Percentiles rank a stretch among this genome's conserved stretches.
These are phyloP conservation scores for Eumerus sabulonum DNA, from an alignment of 2,888 invertebrate species.

Conservation along the genomic window DNA sequence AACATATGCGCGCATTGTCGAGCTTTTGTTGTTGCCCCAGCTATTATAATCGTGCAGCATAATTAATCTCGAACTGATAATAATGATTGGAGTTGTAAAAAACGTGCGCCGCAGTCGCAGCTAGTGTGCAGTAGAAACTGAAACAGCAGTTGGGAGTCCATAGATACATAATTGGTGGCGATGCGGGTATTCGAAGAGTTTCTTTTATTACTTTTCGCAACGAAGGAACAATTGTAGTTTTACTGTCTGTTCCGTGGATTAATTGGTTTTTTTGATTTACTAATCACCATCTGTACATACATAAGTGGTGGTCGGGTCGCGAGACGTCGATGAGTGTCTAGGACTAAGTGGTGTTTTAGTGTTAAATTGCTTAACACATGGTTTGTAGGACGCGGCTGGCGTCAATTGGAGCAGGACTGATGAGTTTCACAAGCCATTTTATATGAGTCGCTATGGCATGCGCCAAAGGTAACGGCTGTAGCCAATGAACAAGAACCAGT, in stretches of 20 bases:
- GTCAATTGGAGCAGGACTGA: too few relatives aligned
- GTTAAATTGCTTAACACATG: too few relatives aligned
- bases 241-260: conserved; percentile 25
- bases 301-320: too few relatives aligned
- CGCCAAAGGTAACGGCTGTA: conserved; percentile 19
- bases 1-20: conserved; percentile 54
- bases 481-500: conserved; percentile 23
- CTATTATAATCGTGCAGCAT: conserved; percentile 23
- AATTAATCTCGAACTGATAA: conserved; percentile 61
- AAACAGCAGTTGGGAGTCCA: conserved; percentile 35
- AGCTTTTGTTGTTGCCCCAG: conserved; percentile 31
- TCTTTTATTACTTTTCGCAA: conserved; percentile 32
- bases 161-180: conserved; percentile 5
- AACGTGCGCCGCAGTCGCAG: not conserved
- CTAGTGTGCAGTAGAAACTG: conserved; percentile 24
- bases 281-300: conserved; percentile 15
- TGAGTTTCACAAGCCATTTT: too few relatives aligned
- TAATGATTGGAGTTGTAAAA: conserved; percentile 57
- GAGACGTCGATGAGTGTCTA: too few relatives aligned
- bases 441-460: too few relatives aligned
- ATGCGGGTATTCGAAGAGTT: not conserved
- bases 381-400: too few relatives aligned
- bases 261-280: conserved; percentile 42
- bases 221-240: conserved; percentile 4
- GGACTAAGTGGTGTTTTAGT: too few relatives aligned